These are phyloP conservation scores for Lateolabrax maculatus DNA, from an alignment of 2,797 vertebrate species.

Conservation along the genomic window DNA sequence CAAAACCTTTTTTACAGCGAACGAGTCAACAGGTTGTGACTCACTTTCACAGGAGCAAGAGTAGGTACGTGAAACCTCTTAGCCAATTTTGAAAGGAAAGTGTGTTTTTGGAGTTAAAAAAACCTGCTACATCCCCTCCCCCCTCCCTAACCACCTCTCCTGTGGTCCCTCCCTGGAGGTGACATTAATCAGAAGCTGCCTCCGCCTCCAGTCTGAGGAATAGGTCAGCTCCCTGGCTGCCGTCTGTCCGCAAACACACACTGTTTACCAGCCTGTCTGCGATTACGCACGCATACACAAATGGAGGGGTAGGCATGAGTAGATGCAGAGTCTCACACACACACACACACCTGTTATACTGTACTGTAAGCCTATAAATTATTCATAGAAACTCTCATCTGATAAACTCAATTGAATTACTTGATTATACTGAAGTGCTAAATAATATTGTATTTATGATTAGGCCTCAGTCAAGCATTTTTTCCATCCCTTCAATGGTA, in stretches of 20 bases:
- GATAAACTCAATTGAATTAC: constrained; percentile 40
- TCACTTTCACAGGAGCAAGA: constrained; percentile 35
- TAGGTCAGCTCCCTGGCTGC: constrained; percentile 82
- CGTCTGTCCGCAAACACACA: constrained; percentile 67
- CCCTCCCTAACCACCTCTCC: constrained; percentile 22
- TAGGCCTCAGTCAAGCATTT: constrained; percentile 5
- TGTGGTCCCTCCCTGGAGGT: constrained; percentile 67
- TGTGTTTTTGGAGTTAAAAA: constrained; percentile 41
- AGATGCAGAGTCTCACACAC: constrained; percentile 23
- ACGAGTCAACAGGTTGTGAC: constrained; percentile 52
- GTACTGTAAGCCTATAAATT: constrained; percentile 48
- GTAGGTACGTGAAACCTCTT: constrained; percentile 14
- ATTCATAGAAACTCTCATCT: constrained; percentile 62
- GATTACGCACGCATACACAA: constrained; percentile 27
- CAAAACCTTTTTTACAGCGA: constrained; percentile 25
- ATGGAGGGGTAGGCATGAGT: constrained; percentile 20
- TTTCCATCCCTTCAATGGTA: not conserved
- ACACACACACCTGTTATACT: constrained; percentile 24
- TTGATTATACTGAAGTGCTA: constrained; percentile 54
- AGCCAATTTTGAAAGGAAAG: constrained; percentile 6
- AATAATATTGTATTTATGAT: constrained; percentile 45
- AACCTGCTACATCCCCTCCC: not conserved
- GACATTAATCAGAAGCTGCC: constrained; percentile 80
- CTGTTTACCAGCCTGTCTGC: constrained; percentile 62
- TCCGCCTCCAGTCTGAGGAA: constrained; percentile 77